phyloP scores from a whole-genome alignment of 2,888 invertebrate genomes.

The Odontocerum albicorne region DNA sequence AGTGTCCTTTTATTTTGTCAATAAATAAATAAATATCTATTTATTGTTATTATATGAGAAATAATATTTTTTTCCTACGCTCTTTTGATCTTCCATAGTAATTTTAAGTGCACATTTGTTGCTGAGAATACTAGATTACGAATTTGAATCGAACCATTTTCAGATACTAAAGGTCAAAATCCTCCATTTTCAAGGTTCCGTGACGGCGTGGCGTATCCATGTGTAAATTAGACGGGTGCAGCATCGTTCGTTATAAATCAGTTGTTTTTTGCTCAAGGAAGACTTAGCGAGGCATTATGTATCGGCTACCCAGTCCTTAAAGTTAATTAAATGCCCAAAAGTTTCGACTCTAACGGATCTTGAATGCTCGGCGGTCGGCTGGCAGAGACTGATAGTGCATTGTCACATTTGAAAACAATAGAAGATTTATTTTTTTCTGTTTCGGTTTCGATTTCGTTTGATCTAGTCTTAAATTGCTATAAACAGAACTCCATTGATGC shows the following conservation, averaged over 20 bases:
- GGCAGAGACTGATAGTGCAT: background rate
- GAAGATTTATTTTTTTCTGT: background rate
- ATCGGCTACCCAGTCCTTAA: background rate
- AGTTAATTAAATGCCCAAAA: slow-evolving; percentile 6
- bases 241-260: slow-evolving; percentile 1
- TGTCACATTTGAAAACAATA: background rate
- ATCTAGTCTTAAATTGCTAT: no score
- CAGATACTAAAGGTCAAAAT: slow-evolving; percentile 5
- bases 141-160: no score
- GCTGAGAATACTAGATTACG: no score
- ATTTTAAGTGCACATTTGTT: no score
- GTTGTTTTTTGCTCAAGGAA: slow-evolving; percentile 8
- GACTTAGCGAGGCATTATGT: no score
- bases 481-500: no score
- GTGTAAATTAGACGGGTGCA: slow-evolving; percentile 6
- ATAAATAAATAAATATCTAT: no score
- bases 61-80: no score
- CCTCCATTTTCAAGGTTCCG: background rate
- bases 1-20: no score
- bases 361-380: background rate
- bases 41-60: no score
- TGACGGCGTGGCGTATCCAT: background rate
- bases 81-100: no score
- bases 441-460: background rate
- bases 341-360: slow-evolving; percentile 2